Percentiles rank a stretch among this genome's conserved stretches.
Conservation (phyloP, 2,797 vertebrate genomes). For the Typhlichthys eigenmanni region DNA sequence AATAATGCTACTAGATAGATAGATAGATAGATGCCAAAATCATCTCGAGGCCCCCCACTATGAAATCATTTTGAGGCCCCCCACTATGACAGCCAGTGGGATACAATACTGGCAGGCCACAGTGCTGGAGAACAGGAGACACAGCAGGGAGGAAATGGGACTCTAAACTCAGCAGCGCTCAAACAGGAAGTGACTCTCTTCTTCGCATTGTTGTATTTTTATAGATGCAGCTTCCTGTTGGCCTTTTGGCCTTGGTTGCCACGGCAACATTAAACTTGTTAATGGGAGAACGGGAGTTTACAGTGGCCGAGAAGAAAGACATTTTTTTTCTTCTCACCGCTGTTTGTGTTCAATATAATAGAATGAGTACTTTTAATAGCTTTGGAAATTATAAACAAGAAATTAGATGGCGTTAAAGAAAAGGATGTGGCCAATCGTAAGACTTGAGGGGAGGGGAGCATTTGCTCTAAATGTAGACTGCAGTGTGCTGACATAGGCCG, state of each 20-base stretch:
- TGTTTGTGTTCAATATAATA: slow-evolving; percentile 17
- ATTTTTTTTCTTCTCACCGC: neutral
- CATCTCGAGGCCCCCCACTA: too few relatives aligned
- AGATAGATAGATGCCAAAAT: too few relatives aligned
- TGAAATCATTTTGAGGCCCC: too few relatives aligned
- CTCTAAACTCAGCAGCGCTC: slow-evolving; percentile 75
- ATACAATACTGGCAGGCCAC: too few relatives aligned
- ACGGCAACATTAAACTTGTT: slow-evolving; percentile 60
- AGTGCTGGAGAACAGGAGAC: too few relatives aligned
- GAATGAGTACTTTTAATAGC: slow-evolving; percentile 43
- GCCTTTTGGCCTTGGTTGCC: slow-evolving; percentile 53
- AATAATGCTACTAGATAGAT: too few relatives aligned
- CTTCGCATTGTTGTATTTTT: slow-evolving; percentile 78
- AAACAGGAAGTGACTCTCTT: slow-evolving; percentile 78
- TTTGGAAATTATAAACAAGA: slow-evolving; percentile 49
- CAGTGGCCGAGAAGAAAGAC: slow-evolving; percentile 1
- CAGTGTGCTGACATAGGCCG: slow-evolving; percentile 68
- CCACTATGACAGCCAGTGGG: too few relatives aligned
- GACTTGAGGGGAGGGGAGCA: slow-evolving; percentile 69
- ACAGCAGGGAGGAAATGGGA: slow-evolving; percentile 61
- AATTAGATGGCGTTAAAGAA: slow-evolving; percentile 51
- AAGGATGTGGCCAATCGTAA: slow-evolving; percentile 75
- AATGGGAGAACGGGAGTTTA: slow-evolving; percentile 56
- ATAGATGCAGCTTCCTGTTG: slow-evolving; percentile 73
- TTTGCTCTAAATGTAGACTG: slow-evolving; percentile 77